These are phyloP conservation scores for Tillus elongatus DNA, from an alignment of 2,888 invertebrate genomes.

Conservation along the genomic window DNA sequence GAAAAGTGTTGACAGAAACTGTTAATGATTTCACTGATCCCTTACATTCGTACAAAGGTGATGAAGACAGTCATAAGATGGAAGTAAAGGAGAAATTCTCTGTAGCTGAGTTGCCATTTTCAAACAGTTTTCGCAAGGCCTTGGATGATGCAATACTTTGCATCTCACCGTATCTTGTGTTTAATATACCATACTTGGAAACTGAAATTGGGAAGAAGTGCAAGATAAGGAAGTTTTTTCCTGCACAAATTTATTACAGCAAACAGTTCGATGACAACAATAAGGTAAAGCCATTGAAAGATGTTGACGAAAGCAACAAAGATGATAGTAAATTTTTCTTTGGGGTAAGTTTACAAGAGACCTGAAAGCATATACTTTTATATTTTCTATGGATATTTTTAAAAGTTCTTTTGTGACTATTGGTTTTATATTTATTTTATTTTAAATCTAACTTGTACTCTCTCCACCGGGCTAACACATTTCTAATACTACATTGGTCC, in stretches of 20 bases:
- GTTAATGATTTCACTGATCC: constrained; percentile 80
- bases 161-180: constrained; percentile 78
- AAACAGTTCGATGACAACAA: constrained; percentile 41
- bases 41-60: constrained; percentile 42
- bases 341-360: no score
- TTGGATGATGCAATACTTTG: constrained; percentile 66
- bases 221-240: constrained; percentile 61
- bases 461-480: no score
- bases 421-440: no score
- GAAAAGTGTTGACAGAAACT: constrained; percentile 44
- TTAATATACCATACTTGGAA: constrained; percentile 79
- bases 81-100: constrained; percentile 37
- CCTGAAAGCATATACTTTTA: no score
- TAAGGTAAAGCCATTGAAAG: constrained; percentile 25
- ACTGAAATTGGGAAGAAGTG: constrained; percentile 74
- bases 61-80: constrained; percentile 11
- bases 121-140: constrained; percentile 64
- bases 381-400: no score
- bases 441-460: no score
- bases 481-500: no score
- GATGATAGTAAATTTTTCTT: no score
- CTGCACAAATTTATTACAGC: constrained; percentile 64
- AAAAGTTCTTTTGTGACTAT: no score
- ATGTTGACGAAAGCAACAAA: no score
- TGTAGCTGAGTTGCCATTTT: constrained; percentile 51